Evolutionary conservation across 2,113 vertebrate species (phyloP), one percentile per base, ranked within the genome.

Genomic region (Gulo gulo): DNA sequence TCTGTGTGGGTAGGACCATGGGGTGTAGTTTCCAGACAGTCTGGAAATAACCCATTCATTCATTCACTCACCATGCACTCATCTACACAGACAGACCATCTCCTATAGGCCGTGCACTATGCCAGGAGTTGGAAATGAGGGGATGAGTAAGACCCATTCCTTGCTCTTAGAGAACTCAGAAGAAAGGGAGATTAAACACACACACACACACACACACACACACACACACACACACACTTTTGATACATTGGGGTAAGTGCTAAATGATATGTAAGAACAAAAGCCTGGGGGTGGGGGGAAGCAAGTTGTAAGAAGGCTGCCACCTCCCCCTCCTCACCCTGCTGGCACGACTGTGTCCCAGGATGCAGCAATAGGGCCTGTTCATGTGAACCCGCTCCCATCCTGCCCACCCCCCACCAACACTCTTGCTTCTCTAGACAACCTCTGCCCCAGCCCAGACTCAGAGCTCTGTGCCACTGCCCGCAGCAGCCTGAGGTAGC

Each of bases 301-400:
- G 34, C 1, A 23, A 21, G n/a, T 16, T 1, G 34, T 74, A 67
- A 45, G 34, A 90, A 63, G 76, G 16, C 7, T 55, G 24, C 7
- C 26, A 21, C 10, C 9, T 9, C 69, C 21, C 59, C 18, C 10
- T 13, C 34, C 34, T 26, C 24, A 5, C 7, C 11, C 67, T 50
- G 26, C 23, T 74, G 59, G 8, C 34, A 8, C 45, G 36, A n/a
- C 9, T n/a, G 0, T 13, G 21, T 7, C 55, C 74, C 36, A 21
- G 21, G 21, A 12, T 29, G 69, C 52, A 36, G 34, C 8, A 26
- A 2, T 0, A 10, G 14, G 42, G 67, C 26, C 6, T 0, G 1
- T 0, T 34, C n/a, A 11, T 1, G 42, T 1, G 4, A 76, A 23
- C 7, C 5, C 26, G 14, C 31, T 31, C 42, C 26, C 15, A 6